Evolutionary conservation across 2,888 invertebrate species (phyloP), one percentile per base, ranked within the genome.

Genomic region (Cheilosia urbana): DNA sequence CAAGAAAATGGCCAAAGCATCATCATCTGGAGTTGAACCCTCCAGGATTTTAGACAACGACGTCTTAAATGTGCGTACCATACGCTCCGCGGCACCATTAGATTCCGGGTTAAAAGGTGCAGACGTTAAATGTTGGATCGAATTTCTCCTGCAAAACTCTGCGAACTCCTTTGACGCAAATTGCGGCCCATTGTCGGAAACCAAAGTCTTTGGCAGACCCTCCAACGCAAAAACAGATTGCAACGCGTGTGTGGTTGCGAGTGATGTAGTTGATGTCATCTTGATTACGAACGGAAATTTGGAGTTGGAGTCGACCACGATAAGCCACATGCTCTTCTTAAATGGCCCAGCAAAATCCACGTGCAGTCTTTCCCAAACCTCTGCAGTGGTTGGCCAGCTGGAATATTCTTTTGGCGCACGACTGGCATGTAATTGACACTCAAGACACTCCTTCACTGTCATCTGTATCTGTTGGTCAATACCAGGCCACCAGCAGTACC

Each of bases 321-420:
- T 3, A 4, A 27, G 24, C 24, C 24, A 27, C 24, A 27, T 27
- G 17, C 15, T 40, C 27, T 57, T 57, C 40, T 69, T 55, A 58
- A 58, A 69, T 57, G 45, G 49, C n/a, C 58, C 58, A n/a, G 71
- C 58, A 51, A 71, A 71, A 71, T 58, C 58, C 34, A 49, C 49
- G 17, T 69, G 69, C 45, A 69, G 21, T 17, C 45, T 34, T 19
- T 69, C 69, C 69, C 69, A 69, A 55, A 69, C 69, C n/a, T 45
- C 57, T 19, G 42, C 45, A 45, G 69, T 55, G 5, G 42, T 17
- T 42, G 42, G 68, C 42, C 68, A 68, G 30, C 68, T 68, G 19
- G 55, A 68, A 57, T 53, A 57, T 45, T 45, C 65, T 11, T 66
- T 51, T 7, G 37, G 21, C 13, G 49, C 19, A 30, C 7, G 6